phyloP scores from a whole-genome alignment of 1,140 invertebrate genomes.

The Drosophila obscura region DNA sequence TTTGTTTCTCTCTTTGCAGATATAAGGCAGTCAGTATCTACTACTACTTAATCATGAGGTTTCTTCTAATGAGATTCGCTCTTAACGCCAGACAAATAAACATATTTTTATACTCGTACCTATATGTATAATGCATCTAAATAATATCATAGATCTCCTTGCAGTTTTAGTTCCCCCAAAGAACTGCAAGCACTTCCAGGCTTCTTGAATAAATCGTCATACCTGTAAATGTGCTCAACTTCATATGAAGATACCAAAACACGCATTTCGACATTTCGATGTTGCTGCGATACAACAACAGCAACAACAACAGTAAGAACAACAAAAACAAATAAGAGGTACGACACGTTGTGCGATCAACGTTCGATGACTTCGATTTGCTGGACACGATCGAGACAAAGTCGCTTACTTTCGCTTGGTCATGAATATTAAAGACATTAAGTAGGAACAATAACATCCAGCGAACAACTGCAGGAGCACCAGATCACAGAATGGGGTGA shows the following conservation, averaged over 20 bases:
- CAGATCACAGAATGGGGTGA: constrained; percentile 4
- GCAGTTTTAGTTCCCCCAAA: too few species aligned
- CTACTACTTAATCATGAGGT: too few species aligned
- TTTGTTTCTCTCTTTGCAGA: too few species aligned
- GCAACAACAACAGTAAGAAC: neutral
- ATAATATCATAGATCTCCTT: too few species aligned
- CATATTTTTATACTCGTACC: too few species aligned
- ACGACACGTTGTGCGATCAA: constrained; percentile 32
- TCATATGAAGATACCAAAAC: constrained; percentile 37
- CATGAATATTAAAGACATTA: constrained; percentile 83
- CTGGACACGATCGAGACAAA: constrained; percentile 80
- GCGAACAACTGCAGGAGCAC: constrained; percentile 14
- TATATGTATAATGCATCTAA: too few species aligned
- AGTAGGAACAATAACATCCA: constrained; percentile 77
- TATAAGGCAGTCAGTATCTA: too few species aligned
- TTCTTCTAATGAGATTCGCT: too few species aligned
- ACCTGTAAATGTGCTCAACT: neutral
- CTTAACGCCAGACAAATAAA: too few species aligned
- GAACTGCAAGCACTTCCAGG: too few species aligned
- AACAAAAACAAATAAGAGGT: constrained; percentile 21
- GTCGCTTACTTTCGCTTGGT: constrained; percentile 82
- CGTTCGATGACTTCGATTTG: constrained; percentile 67
- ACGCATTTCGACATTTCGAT: constrained; percentile 46
- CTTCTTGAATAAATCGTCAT: neutral
- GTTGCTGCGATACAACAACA: constrained; percentile 31